A percentile compares a stretch with the other conserved stretches of the same genome.
These are phyloP conservation scores for Delia radicum DNA, from an alignment of 1,140 invertebrate species.

Conservation along the genomic window DNA sequence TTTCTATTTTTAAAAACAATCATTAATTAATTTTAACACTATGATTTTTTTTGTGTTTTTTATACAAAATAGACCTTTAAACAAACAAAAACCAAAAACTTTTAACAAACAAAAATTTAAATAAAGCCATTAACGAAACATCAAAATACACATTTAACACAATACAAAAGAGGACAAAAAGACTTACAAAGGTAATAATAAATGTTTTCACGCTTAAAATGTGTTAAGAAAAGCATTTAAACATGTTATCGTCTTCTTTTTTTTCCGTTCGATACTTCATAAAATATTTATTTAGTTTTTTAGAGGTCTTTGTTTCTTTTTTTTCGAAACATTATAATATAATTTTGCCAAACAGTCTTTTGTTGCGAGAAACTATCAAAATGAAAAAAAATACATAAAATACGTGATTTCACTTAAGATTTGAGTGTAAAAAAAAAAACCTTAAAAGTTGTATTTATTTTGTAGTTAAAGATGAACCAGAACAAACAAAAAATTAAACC, in stretches of 20 bases:
- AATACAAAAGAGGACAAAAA: neutral
- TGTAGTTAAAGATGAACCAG: neutral
- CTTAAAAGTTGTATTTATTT: neutral
- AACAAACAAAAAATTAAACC: neutral
- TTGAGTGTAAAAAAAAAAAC: neutral
- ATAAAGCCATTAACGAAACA: constrained; percentile 21
- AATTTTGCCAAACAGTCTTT: neutral
- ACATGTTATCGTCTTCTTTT: neutral
- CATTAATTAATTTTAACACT: neutral
- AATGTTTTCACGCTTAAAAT: constrained; percentile 23
- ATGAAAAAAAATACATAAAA: neutral
- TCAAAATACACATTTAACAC: constrained; percentile 12
- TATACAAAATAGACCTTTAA: neutral
- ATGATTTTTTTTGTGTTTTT: neutral
- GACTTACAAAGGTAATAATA: neutral
- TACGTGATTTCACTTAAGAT: constrained; percentile 16
- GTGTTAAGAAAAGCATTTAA: constrained; percentile 22
- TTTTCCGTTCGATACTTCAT: neutral
- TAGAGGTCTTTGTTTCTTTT: neutral
- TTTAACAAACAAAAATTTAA: constrained; percentile 8
- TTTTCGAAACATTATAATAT: neutral
- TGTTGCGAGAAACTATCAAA: neutral
- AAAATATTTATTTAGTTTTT: constrained; percentile 8
- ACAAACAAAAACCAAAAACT: neutral
- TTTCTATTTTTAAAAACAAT: neutral